Base-by-base conservation (phyloP, 2,888 invertebrate genomes). In the Mimachlamys varia region DNA sequence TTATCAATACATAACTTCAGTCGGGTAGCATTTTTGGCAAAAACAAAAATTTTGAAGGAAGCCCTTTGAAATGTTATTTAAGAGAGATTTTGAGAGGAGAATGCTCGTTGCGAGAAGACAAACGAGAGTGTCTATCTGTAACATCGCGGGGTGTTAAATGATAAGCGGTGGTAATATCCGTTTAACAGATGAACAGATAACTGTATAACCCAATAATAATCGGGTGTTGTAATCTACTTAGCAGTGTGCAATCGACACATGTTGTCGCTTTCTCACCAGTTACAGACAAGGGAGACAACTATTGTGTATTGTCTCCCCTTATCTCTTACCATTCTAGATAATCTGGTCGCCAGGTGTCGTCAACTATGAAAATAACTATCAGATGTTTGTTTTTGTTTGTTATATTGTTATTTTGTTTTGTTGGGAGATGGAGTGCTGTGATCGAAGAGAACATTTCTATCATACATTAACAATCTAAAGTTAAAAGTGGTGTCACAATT, bases 291-390 rank as follows among this genome's bases (percentile, higher is more conserved):
- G 12, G 76, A 44, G 33, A 76, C 76, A 76, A 76, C 12, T 76
- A 5, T 12, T 76, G 22, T 27, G 4, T 27, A 76, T 76, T 76
- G 33, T 76, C 33, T 76, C 22, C 33, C 22, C 13, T 76, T 27
- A 33, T 62, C n/a, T 62, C 62, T 44, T 44, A 22, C 62, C 22
- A 22, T 22, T 7, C 27, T 76, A 76, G 27, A 76, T 76, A 13
- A 27, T 15, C 76, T 76, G 10, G 33, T 76, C 76, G 76, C 76
- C 76, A 76, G 62, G 76, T 76, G 76, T 76, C 76, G 76, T 33
- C 33, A 76, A 7, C 33, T 27, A 12, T 76, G 76, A 76, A 76
- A 76, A 1, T 33, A 76, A 76, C 76, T 76, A 76, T 76, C 76
- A 76, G 76, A 76, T 76, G 76, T 76, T 76, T 33, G 27, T 33